Evolutionary conservation across 2,113 vertebrate genomes (phyloP).

Genomic region (Morone chrysops): DNA sequence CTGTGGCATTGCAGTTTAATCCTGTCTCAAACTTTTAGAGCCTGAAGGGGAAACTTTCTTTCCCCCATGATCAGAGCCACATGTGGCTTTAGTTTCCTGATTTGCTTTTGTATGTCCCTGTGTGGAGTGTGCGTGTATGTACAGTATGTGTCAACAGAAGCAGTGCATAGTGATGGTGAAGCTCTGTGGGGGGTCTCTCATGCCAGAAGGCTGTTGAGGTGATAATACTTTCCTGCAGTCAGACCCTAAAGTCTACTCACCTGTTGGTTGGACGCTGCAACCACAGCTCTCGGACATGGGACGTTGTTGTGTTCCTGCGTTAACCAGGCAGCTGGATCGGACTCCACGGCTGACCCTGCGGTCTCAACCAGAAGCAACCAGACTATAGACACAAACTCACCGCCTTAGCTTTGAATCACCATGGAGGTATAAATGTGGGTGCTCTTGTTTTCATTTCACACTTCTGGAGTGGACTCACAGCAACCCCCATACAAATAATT

Average conservation of each 20-base stretch:
- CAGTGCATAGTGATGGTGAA: slow-evolving; percentile 6
- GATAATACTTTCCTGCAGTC: slow-evolving; percentile 66
- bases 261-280: background rate
- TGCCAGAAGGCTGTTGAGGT: slow-evolving; percentile 29
- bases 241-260: slow-evolving; percentile 2
- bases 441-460: slow-evolving; percentile 52
- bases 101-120: slow-evolving; percentile 20
- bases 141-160: slow-evolving; percentile 56
- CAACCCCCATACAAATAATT: background rate
- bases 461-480: slow-evolving; percentile 38
- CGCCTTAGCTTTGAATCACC: slow-evolving; percentile 29
- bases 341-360: slow-evolving; percentile 18
- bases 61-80: slow-evolving; percentile 58
- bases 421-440: slow-evolving; percentile 3
- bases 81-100: slow-evolving; percentile 44
- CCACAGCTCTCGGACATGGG: slow-evolving; percentile 3
- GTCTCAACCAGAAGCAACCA: slow-evolving; percentile 32
- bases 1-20: slow-evolving; percentile 39
- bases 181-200: slow-evolving; percentile 28
- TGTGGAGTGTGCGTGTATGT: slow-evolving; percentile 11
- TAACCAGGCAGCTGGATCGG: slow-evolving; percentile 22
- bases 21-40: slow-evolving; percentile 15
- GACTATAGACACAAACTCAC: slow-evolving; percentile 28
- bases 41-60: slow-evolving; percentile 36
- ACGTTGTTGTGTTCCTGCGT: slow-evolving; percentile 28